Conservation (phyloP, 2,888 invertebrate species). For the Lycia hirtaria region DNA sequence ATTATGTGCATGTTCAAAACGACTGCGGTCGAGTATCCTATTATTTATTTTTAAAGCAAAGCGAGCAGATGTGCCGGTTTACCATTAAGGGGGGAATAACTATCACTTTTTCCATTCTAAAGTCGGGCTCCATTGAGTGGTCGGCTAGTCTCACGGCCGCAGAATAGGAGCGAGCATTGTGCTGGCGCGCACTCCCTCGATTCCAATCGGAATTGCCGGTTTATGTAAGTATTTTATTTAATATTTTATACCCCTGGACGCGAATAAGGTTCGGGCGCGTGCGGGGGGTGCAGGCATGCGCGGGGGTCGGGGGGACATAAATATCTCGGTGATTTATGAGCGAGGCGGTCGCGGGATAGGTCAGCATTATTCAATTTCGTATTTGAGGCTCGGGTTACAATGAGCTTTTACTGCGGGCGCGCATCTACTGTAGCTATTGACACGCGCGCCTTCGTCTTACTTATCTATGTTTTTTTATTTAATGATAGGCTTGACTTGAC, state of each 20-base stretch:
- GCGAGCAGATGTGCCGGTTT: constrained; percentile 30
- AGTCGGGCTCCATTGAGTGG: constrained; percentile 52
- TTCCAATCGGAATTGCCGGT: constrained; percentile 81
- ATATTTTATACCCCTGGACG: constrained; percentile 80
- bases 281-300: constrained; percentile 60
- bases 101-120: constrained; percentile 55
- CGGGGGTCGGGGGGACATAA: constrained; percentile 80
- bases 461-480: constrained; percentile 54
- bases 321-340: constrained; percentile 84
- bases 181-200: constrained; percentile 64
- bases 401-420: constrained; percentile 81
- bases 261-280: constrained; percentile 67
- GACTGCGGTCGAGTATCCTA: constrained; percentile 34
- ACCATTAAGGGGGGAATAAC: constrained; percentile 41
- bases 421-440: constrained; percentile 74
- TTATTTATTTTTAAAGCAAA: constrained; percentile 41
- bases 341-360: constrained; percentile 84
- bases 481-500: constrained; percentile 31
- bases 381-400: constrained; percentile 84
- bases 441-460: constrained; percentile 57
- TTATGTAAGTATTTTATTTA: constrained; percentile 83
- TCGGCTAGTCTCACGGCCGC: constrained; percentile 66
- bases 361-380: constrained; percentile 86
- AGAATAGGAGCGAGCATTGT: constrained; percentile 69
- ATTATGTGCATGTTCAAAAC: constrained; percentile 17